Base-by-base conservation (phyloP, 2,113 vertebrate genomes). In the Phyllostomus hastatus region DNA sequence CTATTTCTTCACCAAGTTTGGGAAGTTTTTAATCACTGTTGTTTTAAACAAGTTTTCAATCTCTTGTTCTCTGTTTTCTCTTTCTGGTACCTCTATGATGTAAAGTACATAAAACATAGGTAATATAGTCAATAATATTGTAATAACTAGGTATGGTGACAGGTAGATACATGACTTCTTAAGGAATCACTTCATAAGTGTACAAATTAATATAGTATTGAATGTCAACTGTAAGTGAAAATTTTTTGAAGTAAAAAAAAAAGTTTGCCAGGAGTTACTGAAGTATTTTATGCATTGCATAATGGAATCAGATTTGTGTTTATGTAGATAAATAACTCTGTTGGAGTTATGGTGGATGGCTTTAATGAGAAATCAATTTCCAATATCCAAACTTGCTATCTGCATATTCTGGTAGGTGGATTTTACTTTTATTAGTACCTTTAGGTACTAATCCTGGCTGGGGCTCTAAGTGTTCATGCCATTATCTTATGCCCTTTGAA, bases 401-500 rank as follows among this genome's bases (percentile, higher is more conserved):
- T 43, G 31, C 35, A 73, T 89, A 46, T 61, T 92, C 87, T 35
- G 38, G n/a, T n/a, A 89, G 59, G 57, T 70, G 2, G 19, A 46
- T 82, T 82, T 79, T 91, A 48, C 84, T 46, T 85, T 88, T 91
- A 41, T 86, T 54, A 41, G 16, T 73, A 28, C 48, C n/a, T 88
- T 92, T 79, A 80, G 61, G 50, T 52, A 52, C 16, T 17, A 52
- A 17, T 52, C 15, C 50, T 52, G 50, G 50, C 50, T 52, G 50
- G 50, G 14, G 28, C 70, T 92, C 50, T 43, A 73, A 28, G 26
- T 80, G n/a, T 88, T 91, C 24, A 8, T 22, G 19, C 76, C n/a
- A 82, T 91, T 86, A 61, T 85, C 35, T 79, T 82, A 70, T 61
- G 80, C 86, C 69, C 72, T 81, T 72, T 76, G 43, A 90, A 94